Evolutionary conservation across 2,888 invertebrate species (phyloP), one percentile per base, ranked within the genome.

Genomic region (Scelioninae gen. 2): DNA sequence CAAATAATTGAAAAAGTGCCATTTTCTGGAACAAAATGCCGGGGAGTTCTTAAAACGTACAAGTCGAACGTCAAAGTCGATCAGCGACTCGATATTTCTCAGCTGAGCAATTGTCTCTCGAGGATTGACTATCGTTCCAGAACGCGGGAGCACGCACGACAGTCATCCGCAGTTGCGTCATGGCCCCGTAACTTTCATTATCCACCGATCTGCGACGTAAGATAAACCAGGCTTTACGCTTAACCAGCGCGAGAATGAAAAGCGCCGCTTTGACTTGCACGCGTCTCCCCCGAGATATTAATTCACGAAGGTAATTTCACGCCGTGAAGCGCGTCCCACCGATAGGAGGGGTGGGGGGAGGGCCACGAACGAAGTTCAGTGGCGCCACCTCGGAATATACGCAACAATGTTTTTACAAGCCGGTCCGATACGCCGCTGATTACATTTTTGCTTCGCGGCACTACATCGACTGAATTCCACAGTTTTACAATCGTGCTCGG

Each of bases 1-100:
- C 19, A 13, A 55, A 55, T 57, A 65, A 65, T 39, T 53, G 65
- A 57, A 52, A 52, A 25, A 53, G 45, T 39, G 22, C 16, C 18
- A 48, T 13, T 46, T 7, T 9, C 10, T 10, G n/a, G 7, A n/a
- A 15, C 13, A 16, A 48, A 35, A 55, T 4, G 3, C 6, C 11
- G 18, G 31, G 19, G 28, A 31, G 37, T 63, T 63, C 39, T 33
- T 45, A 43, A 68, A 63, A 52, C 33, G 33, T 52, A 37, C 52
- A 57, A 43, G 18, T 41, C 6, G 5, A 61, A 72, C 46, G 69
- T 75, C 75, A 72, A 63, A 71, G 52, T 52, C 39, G 64, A 74
- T 74, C 60, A 60, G 46, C 50, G 50, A 65, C 50, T 75, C 75
- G 71, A 75, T 75, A 75, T 75, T 75, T 72, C 74, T 71, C 64